Base-by-base conservation (phyloP, 1,140 invertebrate genomes). In the Brachionus rubens region DNA sequence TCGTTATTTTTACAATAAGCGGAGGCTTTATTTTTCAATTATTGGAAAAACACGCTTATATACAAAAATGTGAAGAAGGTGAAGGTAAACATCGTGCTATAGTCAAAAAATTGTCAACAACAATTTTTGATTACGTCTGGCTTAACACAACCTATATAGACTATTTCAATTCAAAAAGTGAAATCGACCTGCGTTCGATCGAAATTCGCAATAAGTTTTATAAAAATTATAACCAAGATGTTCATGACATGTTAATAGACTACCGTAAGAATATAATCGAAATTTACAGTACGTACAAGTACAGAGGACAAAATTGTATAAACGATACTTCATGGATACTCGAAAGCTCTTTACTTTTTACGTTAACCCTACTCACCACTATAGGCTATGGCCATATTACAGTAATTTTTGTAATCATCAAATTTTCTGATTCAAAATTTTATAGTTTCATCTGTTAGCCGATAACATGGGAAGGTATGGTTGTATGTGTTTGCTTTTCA, bases 21-120 rank as follows among this genome's bases (percentile, higher is more conserved):
- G 94, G 94, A 9, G 94, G 93, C 36, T 91, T 96, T 80, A 91
- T 96, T 79, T 97, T 97, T 82, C 86, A 94, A 46, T 90, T 91
- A 21, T 91, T 95, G 46, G 93, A 96, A 86, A 91, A 90, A 40
- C 86, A 89, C 87, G 81, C 88, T 87, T 81, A 90, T 87, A 33
- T 85, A 83, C 75, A 81, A 52, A 68, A 77, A 26, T 68, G 59
- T 33, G 54, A 77, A 40, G 56, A 76, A 47, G 75, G 52, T 50
- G 56, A 62, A 62, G 75, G 75, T 28, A 52, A 48, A 47, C 16
- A 47, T 16, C 36, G 36, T 56, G 28, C 33, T 41, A 40, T 76
- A 46, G 19, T 48, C 1, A 54, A 48, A 36, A 72, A 54, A 50
- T 21, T 50, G n/a, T 1, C 68, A 3, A 19, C n/a, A 9, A 36